A percentile compares a stretch with the other conserved stretches of the same genome.
These are phyloP conservation scores for Gallirallus australis DNA, from an alignment of 2,797 vertebrate genomes.

Conservation along the genomic window DNA sequence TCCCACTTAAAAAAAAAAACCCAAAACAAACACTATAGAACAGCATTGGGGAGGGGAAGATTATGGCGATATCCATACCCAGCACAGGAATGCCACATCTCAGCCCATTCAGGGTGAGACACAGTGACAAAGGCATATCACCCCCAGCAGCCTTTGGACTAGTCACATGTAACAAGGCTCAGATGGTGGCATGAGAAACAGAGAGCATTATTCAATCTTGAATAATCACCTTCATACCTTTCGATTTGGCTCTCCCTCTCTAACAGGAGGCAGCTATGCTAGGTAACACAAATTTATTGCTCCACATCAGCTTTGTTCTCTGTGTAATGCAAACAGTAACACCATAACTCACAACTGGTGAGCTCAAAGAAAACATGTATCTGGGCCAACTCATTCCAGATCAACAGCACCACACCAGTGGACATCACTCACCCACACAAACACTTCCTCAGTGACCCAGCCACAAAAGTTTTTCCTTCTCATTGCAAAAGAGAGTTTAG, in stretches of 20 bases:
- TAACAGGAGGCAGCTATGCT: neutral
- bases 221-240: neutral
- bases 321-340: neutral
- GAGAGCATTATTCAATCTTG: neutral
- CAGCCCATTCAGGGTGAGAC: neutral
- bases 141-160: neutral
- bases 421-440: neutral
- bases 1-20: neutral
- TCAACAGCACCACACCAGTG: neutral
- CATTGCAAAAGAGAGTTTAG: neutral
- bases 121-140: neutral
- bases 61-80: neutral
- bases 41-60: accelerated
- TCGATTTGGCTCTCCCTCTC: neutral
- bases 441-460: neutral
- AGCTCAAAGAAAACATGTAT: accelerated
- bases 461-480: accelerated
- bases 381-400: neutral
- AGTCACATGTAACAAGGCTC: neutral
- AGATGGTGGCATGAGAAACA: neutral
- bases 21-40: neutral
- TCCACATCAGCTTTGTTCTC: accelerated
- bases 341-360: accelerated
- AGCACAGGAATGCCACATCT: neutral
- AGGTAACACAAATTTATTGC: neutral